Base-by-base conservation (phyloP, 2,888 invertebrate genomes). In the Brachyptera putata region DNA sequence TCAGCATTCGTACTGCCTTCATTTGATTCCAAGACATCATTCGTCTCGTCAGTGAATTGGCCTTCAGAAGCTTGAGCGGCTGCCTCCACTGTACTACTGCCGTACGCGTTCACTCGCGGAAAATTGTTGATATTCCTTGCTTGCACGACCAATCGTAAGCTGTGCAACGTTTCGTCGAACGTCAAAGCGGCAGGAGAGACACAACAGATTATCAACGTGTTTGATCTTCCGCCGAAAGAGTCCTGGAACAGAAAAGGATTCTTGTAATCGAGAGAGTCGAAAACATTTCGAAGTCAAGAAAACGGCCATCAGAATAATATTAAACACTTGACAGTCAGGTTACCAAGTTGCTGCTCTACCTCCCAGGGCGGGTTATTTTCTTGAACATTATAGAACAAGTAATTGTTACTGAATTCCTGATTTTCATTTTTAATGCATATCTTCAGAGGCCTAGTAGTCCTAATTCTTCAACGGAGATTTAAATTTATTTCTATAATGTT, bases 211-310 rank as follows among this genome's bases (percentile, higher is more conserved):
- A 89, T 77, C 74, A 88, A 76, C 1, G 87, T 87, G 69, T 86
- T 86, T 1, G 88, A 86, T 68, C 87, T 79, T 0, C 87, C 88
- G 11, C 88, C 88, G 74, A 88, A 86, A 1, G 87, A 86, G 70
- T 88, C 87, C 73, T 86, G 80, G 1, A 86, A 72, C 72, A 86
- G 78, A 30, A 30, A 30, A n/a, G n/a, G n/a, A n/a, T 41, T 41
- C 7, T 16, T 2, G n/a, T n/a, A n/a, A n/a, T n/a, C n/a, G n/a
- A n/a, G n/a, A n/a, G n/a, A n/a, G n/a, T n/a, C 85, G 85, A 57
- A 4, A 49, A 41, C 21, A n/a, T 41, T 41, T 37, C 3, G 16
- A 37, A 7, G 4, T 13, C 46, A 14, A 56, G n/a, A n/a, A n/a
- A n/a, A n/a, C n/a, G n/a, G n/a, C n/a, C n/a, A n/a, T n/a, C n/a